Conservation (phyloP, 2,113 vertebrate genomes). For the Motacilla tschutschensis region DNA sequence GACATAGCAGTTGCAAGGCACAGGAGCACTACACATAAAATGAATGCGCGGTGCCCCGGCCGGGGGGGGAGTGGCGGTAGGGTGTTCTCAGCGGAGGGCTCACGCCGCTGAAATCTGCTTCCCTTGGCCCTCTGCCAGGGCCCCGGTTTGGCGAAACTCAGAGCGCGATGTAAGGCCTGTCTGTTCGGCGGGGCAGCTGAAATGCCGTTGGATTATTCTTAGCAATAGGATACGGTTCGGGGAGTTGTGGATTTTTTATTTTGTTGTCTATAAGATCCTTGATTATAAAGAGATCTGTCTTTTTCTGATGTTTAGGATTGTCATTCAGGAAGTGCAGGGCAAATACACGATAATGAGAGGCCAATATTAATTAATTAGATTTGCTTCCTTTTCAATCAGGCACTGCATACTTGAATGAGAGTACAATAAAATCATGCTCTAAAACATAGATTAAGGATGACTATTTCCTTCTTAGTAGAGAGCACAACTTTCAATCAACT, state of each 20-base stretch:
- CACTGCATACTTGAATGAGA: neutral
- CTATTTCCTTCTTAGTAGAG: slow-evolving; percentile 9
- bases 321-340: neutral
- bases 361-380: slow-evolving; percentile 29
- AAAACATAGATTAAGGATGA: neutral
- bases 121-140: slow-evolving; percentile 25
- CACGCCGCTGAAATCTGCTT: slow-evolving; percentile 10
- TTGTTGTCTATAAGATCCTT: neutral
- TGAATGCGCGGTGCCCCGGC: neutral
- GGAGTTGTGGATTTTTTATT: neutral
- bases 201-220: slow-evolving; percentile 20
- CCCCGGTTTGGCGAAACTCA: neutral
- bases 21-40: slow-evolving; percentile 45
- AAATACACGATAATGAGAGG: neutral
- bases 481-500: neutral
- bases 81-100: slow-evolving; percentile 47
- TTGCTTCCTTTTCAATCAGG: slow-evolving; percentile 23
- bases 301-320: slow-evolving; percentile 10
- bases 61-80: neutral
- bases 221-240: neutral
- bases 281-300: neutral
- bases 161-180: slow-evolving; percentile 14
- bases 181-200: neutral
- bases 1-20: slow-evolving; percentile 18
- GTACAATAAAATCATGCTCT: slow-evolving; percentile 5